These are phyloP conservation scores for Acleris sparsana DNA, from an alignment of 2,888 invertebrate species.

Conservation along the genomic window DNA sequence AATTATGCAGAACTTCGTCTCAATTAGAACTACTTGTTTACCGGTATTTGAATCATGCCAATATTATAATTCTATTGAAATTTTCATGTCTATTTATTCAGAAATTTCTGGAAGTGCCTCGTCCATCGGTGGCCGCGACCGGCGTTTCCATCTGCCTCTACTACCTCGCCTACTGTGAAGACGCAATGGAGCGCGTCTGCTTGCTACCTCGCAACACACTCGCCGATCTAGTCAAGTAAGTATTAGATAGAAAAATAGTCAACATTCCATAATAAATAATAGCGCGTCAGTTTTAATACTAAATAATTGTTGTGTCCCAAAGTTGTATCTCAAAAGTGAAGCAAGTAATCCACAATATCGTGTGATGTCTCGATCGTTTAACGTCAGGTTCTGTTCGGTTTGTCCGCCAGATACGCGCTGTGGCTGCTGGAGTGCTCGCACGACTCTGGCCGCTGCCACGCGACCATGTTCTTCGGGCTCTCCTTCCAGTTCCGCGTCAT, in stretches of 20 bases:
- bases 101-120: constrained; percentile 93
- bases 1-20: too few relatives aligned
- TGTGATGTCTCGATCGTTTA: too few relatives aligned
- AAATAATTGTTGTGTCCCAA: too few relatives aligned
- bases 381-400: neutral
- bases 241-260: too few relatives aligned
- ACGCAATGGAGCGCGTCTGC: constrained; percentile 98
- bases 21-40: too few relatives aligned
- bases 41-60: too few relatives aligned
- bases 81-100: constrained; percentile 61
- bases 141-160: constrained; percentile 98
- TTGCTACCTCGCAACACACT: constrained; percentile 91
- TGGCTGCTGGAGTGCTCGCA: constrained; percentile 98
- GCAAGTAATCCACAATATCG: too few relatives aligned
- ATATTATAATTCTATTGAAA: too few relatives aligned
- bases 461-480: constrained; percentile 98
- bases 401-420: constrained; percentile 88
- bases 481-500: constrained; percentile 97
- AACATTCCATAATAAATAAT: too few relatives aligned
- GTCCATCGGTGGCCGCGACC: constrained; percentile 97
- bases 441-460: constrained; percentile 98
- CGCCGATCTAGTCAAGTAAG: constrained; percentile 86
- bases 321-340: too few relatives aligned
- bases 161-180: constrained; percentile 98
- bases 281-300: too few relatives aligned